Conservation (phyloP, 2,113 vertebrate genomes). For the Entelurus aequoreus region DNA sequence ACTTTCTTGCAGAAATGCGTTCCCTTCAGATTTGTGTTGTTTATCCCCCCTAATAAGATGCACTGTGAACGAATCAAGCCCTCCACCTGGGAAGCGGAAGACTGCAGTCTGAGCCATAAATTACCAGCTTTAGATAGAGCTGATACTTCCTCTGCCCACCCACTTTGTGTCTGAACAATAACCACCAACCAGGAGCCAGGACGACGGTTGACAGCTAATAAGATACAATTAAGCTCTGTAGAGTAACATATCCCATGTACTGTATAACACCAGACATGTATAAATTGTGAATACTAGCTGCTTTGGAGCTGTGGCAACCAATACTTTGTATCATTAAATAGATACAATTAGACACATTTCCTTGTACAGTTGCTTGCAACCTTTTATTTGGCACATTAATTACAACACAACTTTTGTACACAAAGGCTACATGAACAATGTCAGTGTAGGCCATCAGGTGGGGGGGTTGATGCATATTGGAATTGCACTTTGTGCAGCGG, state of each 20-base stretch:
- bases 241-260: slow-evolving; percentile 26
- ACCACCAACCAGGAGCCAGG: slow-evolving; percentile 35
- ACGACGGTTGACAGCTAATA: slow-evolving; percentile 55
- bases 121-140: slow-evolving; percentile 46
- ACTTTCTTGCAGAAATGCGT: slow-evolving; percentile 17
- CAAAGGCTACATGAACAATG: too few species aligned
- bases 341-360: too few species aligned
- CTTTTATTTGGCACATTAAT: too few species aligned
- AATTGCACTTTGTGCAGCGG: too few species aligned
- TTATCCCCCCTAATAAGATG: slow-evolving; percentile 55
- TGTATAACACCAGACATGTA: slow-evolving; percentile 22
- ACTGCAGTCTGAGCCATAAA: slow-evolving; percentile 57
- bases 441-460: too few species aligned
- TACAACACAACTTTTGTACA: too few species aligned
- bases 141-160: slow-evolving; percentile 43
- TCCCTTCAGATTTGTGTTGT: slow-evolving; percentile 43
- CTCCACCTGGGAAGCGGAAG: slow-evolving; percentile 56
- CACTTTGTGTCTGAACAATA: slow-evolving; percentile 47
- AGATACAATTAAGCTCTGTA: slow-evolving; percentile 54
- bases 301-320: slow-evolving; percentile 1
- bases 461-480: too few species aligned
- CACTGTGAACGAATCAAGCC: slow-evolving; percentile 53
- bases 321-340: too few species aligned
- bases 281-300: slow-evolving; percentile 11
- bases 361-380: too few species aligned